These are phyloP conservation scores for Homalodisca vitripennis DNA, from an alignment of 1,140 invertebrate genomes.

Conservation along the genomic window DNA sequence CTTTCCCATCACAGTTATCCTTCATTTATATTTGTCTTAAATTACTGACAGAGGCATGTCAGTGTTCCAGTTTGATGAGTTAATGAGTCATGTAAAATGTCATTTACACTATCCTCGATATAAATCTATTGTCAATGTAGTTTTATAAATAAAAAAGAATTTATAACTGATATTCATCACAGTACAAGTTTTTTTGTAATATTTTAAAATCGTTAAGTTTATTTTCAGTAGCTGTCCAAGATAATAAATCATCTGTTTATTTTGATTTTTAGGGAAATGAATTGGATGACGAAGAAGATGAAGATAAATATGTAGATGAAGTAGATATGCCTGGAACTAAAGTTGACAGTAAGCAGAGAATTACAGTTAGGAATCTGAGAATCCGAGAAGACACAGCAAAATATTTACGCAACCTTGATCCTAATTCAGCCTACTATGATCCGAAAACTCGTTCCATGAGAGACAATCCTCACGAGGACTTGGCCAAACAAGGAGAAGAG, in stretches of 20 bases:
- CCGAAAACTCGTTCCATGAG: constrained; percentile 98
- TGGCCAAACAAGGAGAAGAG: constrained; percentile 60
- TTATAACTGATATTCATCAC: too few relatives aligned
- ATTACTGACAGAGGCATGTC: too few relatives aligned
- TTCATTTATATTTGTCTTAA: too few relatives aligned
- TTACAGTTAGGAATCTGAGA: constrained; percentile 95
- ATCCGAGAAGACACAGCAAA: constrained; percentile 99
- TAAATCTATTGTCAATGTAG: too few relatives aligned
- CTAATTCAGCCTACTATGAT: constrained; percentile 98
- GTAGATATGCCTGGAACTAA: constrained; percentile 99
- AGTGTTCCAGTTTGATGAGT: too few relatives aligned
- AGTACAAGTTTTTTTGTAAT: too few relatives aligned
- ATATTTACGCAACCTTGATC: constrained; percentile 95
- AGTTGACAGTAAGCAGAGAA: constrained; percentile 97
- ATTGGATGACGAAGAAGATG: constrained; percentile 75
- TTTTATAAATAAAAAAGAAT: too few relatives aligned
- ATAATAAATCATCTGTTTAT: background rate
- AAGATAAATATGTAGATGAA: constrained; percentile 95
- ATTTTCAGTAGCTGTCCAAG: background rate
- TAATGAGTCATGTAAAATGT: too few relatives aligned
- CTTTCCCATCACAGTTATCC: too few relatives aligned
- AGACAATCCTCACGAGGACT: constrained; percentile 86
- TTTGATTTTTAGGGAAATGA: constrained; percentile 52
- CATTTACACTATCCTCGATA: too few relatives aligned
- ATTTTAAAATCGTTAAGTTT: too few relatives aligned